Evolutionary conservation across 2,797 vertebrate species (phyloP).

Genomic region (Pteropus rufus): DNA sequence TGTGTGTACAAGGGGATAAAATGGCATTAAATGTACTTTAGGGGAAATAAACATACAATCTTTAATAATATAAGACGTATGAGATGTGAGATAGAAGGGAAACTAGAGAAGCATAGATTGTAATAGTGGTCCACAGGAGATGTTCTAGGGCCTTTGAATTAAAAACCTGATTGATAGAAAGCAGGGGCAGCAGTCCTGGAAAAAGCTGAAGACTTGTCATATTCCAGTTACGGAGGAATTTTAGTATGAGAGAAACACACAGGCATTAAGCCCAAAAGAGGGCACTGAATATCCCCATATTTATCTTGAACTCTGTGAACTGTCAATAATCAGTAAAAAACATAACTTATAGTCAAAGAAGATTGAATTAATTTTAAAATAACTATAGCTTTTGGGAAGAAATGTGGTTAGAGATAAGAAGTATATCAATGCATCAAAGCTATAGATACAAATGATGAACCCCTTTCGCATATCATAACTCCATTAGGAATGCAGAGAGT

Average conservation of each 20-base stretch:
- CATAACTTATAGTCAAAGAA: neutral
- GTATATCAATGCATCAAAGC: neutral
- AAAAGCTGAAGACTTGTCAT: neutral
- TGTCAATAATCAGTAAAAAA: neutral
- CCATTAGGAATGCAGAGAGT: neutral
- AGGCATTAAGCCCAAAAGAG: neutral
- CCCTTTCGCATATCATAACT: neutral
- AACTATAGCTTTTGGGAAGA: neutral
- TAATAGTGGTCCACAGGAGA: neutral
- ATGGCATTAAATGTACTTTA: neutral
- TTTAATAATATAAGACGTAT: neutral
- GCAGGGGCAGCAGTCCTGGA: neutral
- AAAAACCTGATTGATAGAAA: neutral
- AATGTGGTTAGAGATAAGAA: neutral
- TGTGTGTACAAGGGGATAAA: neutral
- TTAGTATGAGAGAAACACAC: neutral
- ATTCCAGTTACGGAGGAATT: neutral
- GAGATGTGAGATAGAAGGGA: neutral
- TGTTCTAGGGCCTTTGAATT: neutral
- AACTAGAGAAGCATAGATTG: fast-evolving
- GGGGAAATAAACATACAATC: neutral
- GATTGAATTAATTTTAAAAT: neutral
- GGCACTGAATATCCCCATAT: neutral
- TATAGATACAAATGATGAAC: neutral
- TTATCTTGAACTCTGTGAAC: neutral